Evolutionary conservation across 2,888 invertebrate species (phyloP).

Genomic region (Mimas tiliae): DNA sequence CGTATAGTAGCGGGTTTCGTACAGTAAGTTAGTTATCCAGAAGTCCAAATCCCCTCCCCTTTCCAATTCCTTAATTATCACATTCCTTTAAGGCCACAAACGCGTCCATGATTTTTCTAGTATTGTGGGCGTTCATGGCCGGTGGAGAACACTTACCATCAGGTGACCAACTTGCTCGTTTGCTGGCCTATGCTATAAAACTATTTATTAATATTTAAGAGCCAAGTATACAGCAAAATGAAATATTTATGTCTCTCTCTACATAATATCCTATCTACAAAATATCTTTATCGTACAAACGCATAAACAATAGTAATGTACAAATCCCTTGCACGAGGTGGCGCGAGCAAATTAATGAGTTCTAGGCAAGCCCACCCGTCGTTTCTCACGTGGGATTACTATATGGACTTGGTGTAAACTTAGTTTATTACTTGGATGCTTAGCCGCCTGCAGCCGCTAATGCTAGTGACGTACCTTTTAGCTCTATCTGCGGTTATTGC

Average conservation of each 20-base stretch:
- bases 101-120: too few species aligned
- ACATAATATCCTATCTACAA: not conserved
- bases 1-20: too few species aligned
- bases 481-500: not conserved
- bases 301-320: slow-evolving; percentile 74
- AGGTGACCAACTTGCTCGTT: too few species aligned
- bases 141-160: too few species aligned
- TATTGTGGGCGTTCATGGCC: too few species aligned
- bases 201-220: too few species aligned
- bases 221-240: slow-evolving; percentile 32
- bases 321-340: slow-evolving; percentile 65
- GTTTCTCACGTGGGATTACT: slow-evolving; percentile 59
- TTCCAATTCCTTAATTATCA: too few species aligned
- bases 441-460: slow-evolving; percentile 34
- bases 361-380: slow-evolving; percentile 51
- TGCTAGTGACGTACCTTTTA: not conserved
- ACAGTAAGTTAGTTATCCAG: too few species aligned
- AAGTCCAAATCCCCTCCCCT: too few species aligned
- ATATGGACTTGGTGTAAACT: slow-evolving; percentile 52
- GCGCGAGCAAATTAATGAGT: slow-evolving; percentile 63
- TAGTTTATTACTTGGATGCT: slow-evolving; percentile 49
- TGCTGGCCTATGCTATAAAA: too few species aligned
- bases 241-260: not conserved
- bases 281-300: slow-evolving; percentile 48
- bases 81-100: too few species aligned